Evolutionary conservation across 2,113 vertebrate genomes (phyloP), one percentile per base, ranked within the genome.

Genomic region (Amphilophus citrinellus): DNA sequence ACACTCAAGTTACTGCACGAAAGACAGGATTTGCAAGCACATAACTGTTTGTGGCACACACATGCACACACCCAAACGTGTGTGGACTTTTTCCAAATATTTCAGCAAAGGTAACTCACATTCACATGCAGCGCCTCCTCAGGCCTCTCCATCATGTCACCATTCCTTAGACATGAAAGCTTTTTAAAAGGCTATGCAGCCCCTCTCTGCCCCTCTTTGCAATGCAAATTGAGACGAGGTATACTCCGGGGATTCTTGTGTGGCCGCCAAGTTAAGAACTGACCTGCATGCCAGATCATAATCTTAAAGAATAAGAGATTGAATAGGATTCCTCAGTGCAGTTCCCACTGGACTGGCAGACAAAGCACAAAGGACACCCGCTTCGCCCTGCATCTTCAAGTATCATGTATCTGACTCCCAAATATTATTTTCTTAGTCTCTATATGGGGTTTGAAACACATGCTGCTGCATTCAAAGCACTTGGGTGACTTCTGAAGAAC

Each of bases 221-320:
- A 66, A 85, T 93, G 80, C 84, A 91, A 93, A 92, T 85, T 30
- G 76, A 88, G 83, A 84, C 9, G 71, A 93, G 86, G 82, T 92
- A 87, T 77, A 90, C 84, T 84, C 77, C 6, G 24, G 86, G 90
- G 86, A 92, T 93, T 95, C 83, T 92, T 95, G 92, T 89, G 84
- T 71, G 60, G 68, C 61, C 9, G 90, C 92, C 88, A 92, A 88
- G 82, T 87, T 91, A 89, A 85, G 87, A 94, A 93, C 76, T 83
- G 86, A 89, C 87, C 87, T 91, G 90, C 89, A 86, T 81, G 90
- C 76, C 88, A 89, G 93, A 95, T 93, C 89, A 90, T 93, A 91
- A 95, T 94, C 92, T 94, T 65, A 87, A n/a, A 87, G 86, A 90
- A 85, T 61, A 50, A 65, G 76, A 53, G 44, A 77, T 5, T 88